A percentile compares a stretch with the other conserved stretches of the same genome.
phyloP scores from a whole-genome alignment of 2,797 vertebrate species.

The Enteromius mattozi region DNA sequence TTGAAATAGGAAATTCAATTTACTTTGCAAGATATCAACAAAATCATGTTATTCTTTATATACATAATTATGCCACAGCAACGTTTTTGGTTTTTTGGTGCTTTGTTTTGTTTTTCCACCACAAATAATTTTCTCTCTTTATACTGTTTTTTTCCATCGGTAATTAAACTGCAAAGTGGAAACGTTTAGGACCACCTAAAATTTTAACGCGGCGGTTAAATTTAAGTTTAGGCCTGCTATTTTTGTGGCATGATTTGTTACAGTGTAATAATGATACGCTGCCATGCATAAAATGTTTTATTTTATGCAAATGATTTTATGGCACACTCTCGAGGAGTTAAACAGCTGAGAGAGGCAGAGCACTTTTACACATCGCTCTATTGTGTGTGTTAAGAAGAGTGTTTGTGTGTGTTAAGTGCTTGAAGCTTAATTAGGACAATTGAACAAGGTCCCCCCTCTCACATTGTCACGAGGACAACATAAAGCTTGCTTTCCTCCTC shows the following conservation, averaged over 20 bases:
- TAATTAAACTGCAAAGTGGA: background rate
- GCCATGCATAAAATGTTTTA: background rate
- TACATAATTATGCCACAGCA: background rate
- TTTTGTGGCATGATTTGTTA: background rate
- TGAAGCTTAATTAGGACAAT: conserved; percentile 78
- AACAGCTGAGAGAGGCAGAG: conserved; percentile 11
- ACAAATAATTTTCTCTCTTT: background rate
- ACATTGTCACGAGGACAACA: conserved; percentile 74
- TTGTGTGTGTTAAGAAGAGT: conserved; percentile 32
- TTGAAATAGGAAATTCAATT: background rate
- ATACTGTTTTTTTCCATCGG: background rate
- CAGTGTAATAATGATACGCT: background rate
- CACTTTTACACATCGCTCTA: conserved; percentile 54
- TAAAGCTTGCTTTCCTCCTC: conserved; percentile 72
- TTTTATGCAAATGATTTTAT: conserved; percentile 1
- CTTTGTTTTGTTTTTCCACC: background rate
- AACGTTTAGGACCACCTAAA: background rate
- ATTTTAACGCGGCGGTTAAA: background rate
- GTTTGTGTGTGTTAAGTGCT: conserved; percentile 62
- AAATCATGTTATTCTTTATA: background rate
- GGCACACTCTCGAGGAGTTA: conserved; percentile 22
- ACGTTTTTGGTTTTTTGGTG: background rate
- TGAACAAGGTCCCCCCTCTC: conserved; percentile 58
- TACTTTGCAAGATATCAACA: background rate
- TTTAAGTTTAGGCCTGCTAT: background rate